Conservation (phyloP, 2,888 invertebrate genomes). For the Diogma glabrata region DNA sequence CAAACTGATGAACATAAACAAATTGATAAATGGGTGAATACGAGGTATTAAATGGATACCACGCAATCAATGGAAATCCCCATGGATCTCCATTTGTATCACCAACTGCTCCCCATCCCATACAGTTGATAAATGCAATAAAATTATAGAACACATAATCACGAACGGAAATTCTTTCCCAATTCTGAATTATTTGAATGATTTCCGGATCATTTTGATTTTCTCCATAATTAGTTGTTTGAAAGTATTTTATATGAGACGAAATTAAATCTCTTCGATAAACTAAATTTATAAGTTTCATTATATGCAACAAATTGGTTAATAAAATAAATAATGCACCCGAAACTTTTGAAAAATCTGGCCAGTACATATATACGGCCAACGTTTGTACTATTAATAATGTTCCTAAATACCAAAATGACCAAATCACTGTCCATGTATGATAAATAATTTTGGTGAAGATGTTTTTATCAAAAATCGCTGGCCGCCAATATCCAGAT, state of each 20-base stretch:
- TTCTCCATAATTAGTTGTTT: not conserved
- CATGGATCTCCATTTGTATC: slow-evolving; percentile 4
- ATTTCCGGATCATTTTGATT: slow-evolving; percentile 2
- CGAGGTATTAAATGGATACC: slow-evolving; percentile 7
- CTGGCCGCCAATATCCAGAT: slow-evolving; percentile 8
- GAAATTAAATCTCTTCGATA: not conserved
- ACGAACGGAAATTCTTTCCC: not conserved
- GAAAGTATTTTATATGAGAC: slow-evolving; percentile 1
- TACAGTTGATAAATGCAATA: not conserved
- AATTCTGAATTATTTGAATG: not conserved
- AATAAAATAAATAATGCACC: not conserved
- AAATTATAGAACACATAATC: not conserved
- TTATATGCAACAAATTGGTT: not conserved
- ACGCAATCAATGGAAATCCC: slow-evolving; percentile 3
- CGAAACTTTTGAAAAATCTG: not conserved
- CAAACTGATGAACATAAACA: slow-evolving; percentile 3
- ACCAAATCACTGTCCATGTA: not conserved
- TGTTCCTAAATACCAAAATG: slow-evolving; percentile 1
- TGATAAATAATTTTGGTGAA: not conserved
- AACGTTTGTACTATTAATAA: not conserved
- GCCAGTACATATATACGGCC: slow-evolving; percentile 5
- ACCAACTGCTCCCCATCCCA: not conserved
- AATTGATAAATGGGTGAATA: slow-evolving; percentile 1
- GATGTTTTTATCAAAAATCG: not conserved
- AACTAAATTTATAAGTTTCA: slow-evolving; percentile 1